Evolutionary conservation across 2,888 invertebrate species (phyloP), one percentile per base, ranked within the genome.

Genomic region (Callyntrura guangdongensis): DNA sequence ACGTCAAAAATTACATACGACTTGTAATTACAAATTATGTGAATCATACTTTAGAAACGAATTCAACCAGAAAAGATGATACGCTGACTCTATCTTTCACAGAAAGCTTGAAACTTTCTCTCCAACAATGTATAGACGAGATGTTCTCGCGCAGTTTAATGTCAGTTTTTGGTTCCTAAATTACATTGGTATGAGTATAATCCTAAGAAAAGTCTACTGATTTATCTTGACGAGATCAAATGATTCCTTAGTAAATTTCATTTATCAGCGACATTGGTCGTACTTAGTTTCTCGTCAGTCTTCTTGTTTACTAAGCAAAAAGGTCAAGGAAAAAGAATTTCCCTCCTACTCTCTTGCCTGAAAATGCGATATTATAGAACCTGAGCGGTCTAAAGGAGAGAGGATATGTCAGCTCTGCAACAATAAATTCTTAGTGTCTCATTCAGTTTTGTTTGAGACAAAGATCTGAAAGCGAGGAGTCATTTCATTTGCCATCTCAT

Each of bases 381-480:
- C 22, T 56, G 47, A 36, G 53, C 11, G 59, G 59, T 8, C 25
- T 64, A 4, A 36, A 2, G 36, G 36, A 36, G 36, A 36, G 36
- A n/a, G 59, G 56, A 85, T 25, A 74, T 53, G 27, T 9, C 69
- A 69, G 84, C 25, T 53, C 67, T 61, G 67, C 49, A 67, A 69
- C 84, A 25, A 84, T 84, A 84, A 84, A 89, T 61, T 84, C 64
- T 74, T 20, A 53, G 25, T 84, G 83, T 89, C 89, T 72, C 74
- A 83, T 59, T 74, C 83, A 89, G 69, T 89, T 89, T 61, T 67
- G 59, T 67, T 56, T 25, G 36, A 61, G 83, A 82, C 89, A 74
- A 89, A 83, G 74, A 89, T 89, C 89, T 84, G 61, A 61, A 77
- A 86, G 72, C 69, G 53, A 27, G 83, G 64, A 83, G 69, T 83